phyloP scores from a whole-genome alignment of 2,888 invertebrate species.

The Sisyra terminalis region DNA sequence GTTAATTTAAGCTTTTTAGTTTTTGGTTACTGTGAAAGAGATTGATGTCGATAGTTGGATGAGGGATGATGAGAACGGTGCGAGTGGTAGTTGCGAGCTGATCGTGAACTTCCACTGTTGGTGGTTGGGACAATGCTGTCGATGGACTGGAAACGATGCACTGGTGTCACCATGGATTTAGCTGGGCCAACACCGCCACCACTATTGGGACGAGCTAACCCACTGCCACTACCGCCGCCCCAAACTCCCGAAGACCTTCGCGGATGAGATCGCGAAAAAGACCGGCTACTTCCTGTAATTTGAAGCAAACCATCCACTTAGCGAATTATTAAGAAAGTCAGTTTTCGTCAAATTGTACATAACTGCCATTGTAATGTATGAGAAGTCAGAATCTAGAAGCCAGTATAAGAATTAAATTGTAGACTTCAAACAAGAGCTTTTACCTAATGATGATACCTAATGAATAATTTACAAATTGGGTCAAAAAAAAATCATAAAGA shows the following conservation, averaged over 20 bases:
- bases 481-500: not conserved
- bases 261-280: constrained; percentile 5
- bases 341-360: too few relatives aligned
- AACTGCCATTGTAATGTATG: too few relatives aligned
- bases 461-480: not conserved
- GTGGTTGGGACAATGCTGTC: constrained; percentile 36
- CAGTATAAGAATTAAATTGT: too few relatives aligned
- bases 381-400: too few relatives aligned
- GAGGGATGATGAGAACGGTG: not conserved
- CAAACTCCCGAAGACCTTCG: constrained; percentile 18
- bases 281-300: too few relatives aligned
- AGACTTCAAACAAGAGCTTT: too few relatives aligned
- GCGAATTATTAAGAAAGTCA: too few relatives aligned
- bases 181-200: constrained; percentile 17
- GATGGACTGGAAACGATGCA: constrained; percentile 48
- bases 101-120: constrained; percentile 23
- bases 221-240: constrained; percentile 16
- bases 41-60: not conserved
- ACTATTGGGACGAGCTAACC: constrained; percentile 10
- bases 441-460: too few relatives aligned
- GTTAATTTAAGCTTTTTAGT: too few relatives aligned
- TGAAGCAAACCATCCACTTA: too few relatives aligned
- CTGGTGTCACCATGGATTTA: constrained; percentile 54
- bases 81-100: constrained; percentile 24
- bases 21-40: too few relatives aligned